These are phyloP conservation scores for Trachelus stipa DNA, from an alignment of 2,888 invertebrate genomes.

Conservation along the genomic window DNA sequence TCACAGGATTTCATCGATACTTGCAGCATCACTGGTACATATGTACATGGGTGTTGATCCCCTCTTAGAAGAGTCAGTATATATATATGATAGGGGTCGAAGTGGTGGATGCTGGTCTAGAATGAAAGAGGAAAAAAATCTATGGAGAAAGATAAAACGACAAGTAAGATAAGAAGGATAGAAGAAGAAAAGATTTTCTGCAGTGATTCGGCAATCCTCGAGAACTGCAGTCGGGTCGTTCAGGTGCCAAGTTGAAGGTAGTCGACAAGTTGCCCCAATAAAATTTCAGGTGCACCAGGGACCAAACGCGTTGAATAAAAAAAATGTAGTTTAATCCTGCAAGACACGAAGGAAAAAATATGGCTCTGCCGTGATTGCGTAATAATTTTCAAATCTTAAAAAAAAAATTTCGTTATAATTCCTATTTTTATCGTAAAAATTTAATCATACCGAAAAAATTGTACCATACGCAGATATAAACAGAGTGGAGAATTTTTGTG, in stretches of 20 bases:
- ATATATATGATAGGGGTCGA: too few species aligned
- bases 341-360: neutral
- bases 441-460: too few species aligned
- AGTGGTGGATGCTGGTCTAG: too few species aligned
- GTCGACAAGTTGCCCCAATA: constrained; percentile 43
- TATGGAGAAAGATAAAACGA: neutral
- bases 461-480: neutral
- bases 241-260: constrained; percentile 43
- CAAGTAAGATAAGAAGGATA: neutral
- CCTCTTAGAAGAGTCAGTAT: too few species aligned
- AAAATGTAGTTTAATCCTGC: neutral
- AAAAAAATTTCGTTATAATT: neutral
- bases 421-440: too few species aligned
- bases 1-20: too few species aligned
- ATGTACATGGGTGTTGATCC: too few species aligned
- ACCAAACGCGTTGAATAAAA: neutral
- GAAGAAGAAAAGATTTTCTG: constrained; percentile 31
- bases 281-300: constrained; percentile 14
- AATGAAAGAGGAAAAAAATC: too few species aligned
- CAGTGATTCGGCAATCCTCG: constrained; percentile 54
- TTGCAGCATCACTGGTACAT: too few species aligned
- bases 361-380: neutral
- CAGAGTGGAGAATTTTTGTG: neutral
- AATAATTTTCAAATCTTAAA: neutral
- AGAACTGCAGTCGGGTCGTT: constrained; percentile 44